Conservation (phyloP, 2,888 invertebrate species). For the Drosophila conformis region DNA sequence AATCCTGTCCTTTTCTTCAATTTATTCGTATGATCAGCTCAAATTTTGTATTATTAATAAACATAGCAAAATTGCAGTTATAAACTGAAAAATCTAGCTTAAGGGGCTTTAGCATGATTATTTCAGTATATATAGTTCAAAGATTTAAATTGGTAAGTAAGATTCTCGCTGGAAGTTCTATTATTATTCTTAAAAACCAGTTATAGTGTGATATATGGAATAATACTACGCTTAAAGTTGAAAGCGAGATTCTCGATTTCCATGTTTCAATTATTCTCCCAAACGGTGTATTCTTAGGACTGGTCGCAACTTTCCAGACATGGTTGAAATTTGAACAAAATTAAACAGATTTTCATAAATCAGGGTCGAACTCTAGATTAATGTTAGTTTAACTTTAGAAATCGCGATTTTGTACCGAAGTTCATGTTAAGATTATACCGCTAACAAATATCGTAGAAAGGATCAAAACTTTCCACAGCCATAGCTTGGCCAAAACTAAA, state of each 20-base stretch:
- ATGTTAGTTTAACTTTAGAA: background rate
- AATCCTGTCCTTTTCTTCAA: background rate
- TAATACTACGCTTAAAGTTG: background rate
- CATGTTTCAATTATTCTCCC: background rate
- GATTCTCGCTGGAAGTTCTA: background rate
- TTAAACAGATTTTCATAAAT: too few species aligned
- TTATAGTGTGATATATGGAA: background rate
- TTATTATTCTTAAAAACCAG: background rate
- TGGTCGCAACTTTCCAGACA: background rate
- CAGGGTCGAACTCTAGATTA: background rate
- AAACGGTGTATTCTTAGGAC: background rate
- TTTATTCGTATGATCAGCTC: background rate
- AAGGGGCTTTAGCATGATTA: background rate
- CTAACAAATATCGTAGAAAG: too few species aligned
- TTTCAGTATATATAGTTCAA: background rate
- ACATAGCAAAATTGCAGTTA: accelerated
- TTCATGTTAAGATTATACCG: background rate
- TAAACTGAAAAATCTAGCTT: background rate
- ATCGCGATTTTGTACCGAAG: background rate
- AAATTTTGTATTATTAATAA: background rate
- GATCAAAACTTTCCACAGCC: background rate
- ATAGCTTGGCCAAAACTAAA: accelerated
- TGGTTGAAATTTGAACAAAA: too few species aligned
- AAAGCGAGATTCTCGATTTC: background rate
- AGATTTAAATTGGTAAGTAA: too few species aligned